phyloP scores from a whole-genome alignment of 1,140 invertebrate species.

The Tetragonula clypearis region DNA sequence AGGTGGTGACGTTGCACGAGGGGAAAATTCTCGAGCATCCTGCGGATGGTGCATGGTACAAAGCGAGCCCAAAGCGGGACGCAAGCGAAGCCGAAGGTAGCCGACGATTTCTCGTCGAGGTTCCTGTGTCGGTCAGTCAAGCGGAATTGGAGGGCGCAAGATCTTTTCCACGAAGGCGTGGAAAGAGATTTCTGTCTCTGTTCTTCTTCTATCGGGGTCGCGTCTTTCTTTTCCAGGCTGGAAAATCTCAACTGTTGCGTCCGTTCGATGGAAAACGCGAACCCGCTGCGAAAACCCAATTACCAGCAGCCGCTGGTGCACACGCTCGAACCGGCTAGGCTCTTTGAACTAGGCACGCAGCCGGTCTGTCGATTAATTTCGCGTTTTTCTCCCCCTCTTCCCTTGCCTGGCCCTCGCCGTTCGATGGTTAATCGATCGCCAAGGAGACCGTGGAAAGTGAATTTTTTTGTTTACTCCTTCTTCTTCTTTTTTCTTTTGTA shows the following conservation, averaged over 20 bases:
- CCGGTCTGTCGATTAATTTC: conserved; percentile 21
- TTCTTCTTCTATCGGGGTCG: not conserved
- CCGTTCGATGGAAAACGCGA: conserved; percentile 5
- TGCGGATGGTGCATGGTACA: not conserved
- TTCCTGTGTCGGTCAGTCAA: conserved; percentile 36
- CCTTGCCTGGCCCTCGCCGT: not conserved
- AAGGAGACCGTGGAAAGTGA: not conserved
- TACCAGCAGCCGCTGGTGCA: not conserved
- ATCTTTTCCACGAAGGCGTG: conserved; percentile 1
- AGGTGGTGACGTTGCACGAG: not conserved
- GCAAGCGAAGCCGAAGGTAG: conserved; percentile 7
- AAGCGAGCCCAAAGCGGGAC: not conserved
- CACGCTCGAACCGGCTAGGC: not conserved
- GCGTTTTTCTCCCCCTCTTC: conserved; percentile 2
- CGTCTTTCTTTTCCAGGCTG: not conserved
- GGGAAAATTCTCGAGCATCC: conserved; percentile 8
- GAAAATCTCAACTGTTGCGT: conserved; percentile 42
- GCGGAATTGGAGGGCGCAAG: conserved; percentile 25
- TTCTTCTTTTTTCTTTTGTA: no score
- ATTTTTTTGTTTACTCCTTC: not conserved
- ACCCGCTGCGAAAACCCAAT: conserved; percentile 34
- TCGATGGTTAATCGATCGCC: conserved; percentile 28
- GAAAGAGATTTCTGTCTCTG: not conserved
- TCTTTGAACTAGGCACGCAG: not conserved
- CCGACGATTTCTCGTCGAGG: conserved; percentile 18